Conservation (phyloP, 2,888 invertebrate species). For the Eristalis tenax region DNA sequence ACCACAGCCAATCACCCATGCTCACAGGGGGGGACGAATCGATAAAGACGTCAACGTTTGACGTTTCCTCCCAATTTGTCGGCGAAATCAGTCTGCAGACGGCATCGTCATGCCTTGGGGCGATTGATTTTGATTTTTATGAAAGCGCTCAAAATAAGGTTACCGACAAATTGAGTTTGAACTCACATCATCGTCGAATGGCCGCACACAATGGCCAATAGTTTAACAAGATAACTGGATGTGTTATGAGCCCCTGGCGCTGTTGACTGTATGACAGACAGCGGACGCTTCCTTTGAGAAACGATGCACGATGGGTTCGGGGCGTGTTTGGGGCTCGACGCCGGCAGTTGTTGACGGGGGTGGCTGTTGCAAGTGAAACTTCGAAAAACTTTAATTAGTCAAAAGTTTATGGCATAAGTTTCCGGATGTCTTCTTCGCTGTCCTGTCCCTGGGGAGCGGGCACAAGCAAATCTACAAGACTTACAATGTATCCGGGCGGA, state of each 20-base stretch:
- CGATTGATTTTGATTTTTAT: background rate
- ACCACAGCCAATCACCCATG: too few relatives aligned
- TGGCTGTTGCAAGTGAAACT: constrained; percentile 42
- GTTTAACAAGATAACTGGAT: constrained; percentile 61
- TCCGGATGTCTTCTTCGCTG: background rate
- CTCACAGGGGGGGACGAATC: background rate
- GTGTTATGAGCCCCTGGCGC: constrained; percentile 55
- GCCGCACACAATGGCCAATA: constrained; percentile 53
- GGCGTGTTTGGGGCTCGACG: background rate
- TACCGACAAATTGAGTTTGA: constrained; percentile 65
- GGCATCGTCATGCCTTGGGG: background rate
- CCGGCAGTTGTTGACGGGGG: background rate
- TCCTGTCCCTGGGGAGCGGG: constrained; percentile 1
- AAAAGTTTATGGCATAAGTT: constrained; percentile 64
- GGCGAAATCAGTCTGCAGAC: background rate
- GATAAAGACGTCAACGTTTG: background rate
- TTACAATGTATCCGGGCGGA: constrained; percentile 43
- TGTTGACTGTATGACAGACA: background rate
- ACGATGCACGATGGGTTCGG: background rate
- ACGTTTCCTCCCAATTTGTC: background rate
- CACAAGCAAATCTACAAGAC: constrained; percentile 41
- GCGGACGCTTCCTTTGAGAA: background rate
- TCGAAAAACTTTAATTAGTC: constrained; percentile 67
- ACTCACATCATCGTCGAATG: constrained; percentile 46
- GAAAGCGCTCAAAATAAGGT: constrained; percentile 14